phyloP scores from a whole-genome alignment of 1,140 invertebrate genomes.

The Trypoxylus dichotomus region DNA sequence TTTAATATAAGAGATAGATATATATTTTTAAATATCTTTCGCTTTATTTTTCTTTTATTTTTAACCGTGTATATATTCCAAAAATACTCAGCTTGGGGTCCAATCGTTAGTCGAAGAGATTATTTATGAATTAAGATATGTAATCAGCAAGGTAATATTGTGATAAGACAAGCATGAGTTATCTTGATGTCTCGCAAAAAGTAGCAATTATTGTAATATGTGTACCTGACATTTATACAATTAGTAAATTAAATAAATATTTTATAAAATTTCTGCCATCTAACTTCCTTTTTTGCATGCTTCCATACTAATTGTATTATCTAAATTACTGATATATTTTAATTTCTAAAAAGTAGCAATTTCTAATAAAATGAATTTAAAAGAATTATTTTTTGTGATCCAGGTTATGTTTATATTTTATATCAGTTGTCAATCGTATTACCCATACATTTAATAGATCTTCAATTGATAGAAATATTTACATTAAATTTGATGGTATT shows the following conservation, averaged over 20 bases:
- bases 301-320: no score
- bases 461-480: no score
- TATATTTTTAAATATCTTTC: neutral
- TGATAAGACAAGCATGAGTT: neutral
- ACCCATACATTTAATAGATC: no score
- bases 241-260: neutral
- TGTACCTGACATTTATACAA: neutral
- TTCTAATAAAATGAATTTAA: no score
- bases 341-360: no score
- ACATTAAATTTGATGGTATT: no score
- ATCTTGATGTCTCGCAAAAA: neutral
- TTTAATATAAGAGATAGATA: neutral
- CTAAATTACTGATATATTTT: no score
- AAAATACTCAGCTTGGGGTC: neutral
- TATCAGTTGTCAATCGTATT: no score
- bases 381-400: no score
- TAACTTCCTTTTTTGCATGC: no score
- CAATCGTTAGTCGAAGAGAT: neutral
- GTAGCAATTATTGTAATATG: neutral
- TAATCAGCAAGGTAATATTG: neutral
- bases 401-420: no score
- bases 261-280: neutral
- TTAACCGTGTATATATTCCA: neutral
- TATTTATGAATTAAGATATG: neutral
- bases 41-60: neutral